Evolutionary conservation across 2,797 vertebrate species (phyloP).

Genomic region (Clarias laeviceps): DNA sequence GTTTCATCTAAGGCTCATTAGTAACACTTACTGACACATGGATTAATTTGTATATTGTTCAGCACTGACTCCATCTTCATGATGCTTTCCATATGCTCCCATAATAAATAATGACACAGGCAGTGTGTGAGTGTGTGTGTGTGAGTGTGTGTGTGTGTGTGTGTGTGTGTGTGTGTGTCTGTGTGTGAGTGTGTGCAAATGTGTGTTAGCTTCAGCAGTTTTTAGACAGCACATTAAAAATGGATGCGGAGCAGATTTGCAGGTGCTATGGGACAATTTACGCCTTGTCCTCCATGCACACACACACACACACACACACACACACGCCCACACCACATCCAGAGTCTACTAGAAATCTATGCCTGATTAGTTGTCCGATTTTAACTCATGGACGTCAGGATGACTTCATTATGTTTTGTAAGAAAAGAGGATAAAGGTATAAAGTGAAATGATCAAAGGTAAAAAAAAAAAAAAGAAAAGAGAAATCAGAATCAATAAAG

Average conservation of each 20-base stretch:
- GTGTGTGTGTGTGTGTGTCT: too few relatives aligned
- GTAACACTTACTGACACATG: not conserved
- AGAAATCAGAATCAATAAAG: too few relatives aligned
- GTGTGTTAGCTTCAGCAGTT: not conserved
- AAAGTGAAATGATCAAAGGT: not conserved
- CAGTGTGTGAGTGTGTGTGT: not conserved
- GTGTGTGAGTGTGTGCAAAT: too few relatives aligned
- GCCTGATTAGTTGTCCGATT: not conserved
- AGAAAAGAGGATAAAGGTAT: not conserved
- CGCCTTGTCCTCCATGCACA: not conserved
- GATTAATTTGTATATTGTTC: not conserved
- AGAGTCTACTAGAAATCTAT: not conserved
- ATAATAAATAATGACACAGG: not conserved
- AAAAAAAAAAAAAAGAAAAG: not conserved
- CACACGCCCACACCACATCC: not conserved
- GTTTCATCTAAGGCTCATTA: not conserved
- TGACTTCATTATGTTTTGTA: not conserved
- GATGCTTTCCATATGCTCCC: constrained; percentile 5
- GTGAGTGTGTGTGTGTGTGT: not conserved
- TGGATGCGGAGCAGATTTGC: not conserved
- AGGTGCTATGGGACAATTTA: not conserved
- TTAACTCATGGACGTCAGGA: not conserved
- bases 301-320: not conserved
- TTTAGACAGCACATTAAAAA: constrained; percentile 29
- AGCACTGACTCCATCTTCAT: constrained; percentile 1